Percentiles rank a stretch among this genome's conserved stretches.
Evolutionary conservation across 1,140 invertebrate species (phyloP).

Genomic region (Proctacanthus coquilletti): DNA sequence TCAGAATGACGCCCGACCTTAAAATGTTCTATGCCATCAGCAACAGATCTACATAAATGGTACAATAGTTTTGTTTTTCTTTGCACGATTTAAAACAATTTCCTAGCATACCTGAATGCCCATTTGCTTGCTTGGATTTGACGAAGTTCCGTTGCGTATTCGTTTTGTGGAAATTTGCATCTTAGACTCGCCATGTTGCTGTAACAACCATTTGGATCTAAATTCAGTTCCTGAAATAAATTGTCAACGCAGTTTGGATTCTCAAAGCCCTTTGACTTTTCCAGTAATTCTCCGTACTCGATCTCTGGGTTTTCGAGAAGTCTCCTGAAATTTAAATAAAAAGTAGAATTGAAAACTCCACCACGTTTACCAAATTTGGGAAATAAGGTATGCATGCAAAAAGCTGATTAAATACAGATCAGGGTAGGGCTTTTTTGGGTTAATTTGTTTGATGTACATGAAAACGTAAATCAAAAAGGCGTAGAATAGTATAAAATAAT

Average conservation of each 20-base stretch:
- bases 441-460: too few species aligned
- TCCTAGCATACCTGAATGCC: conserved; percentile 61
- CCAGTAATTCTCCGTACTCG: conserved; percentile 64
- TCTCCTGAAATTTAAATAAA: conserved; percentile 62
- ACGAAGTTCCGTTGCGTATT: conserved; percentile 67
- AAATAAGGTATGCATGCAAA: too few species aligned
- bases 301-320: conserved; percentile 19
- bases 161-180: conserved; percentile 55
- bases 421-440: too few species aligned
- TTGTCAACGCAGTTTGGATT: conserved; percentile 70
- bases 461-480: too few species aligned
- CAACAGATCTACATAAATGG: conserved; percentile 52
- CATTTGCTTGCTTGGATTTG: conserved; percentile 81
- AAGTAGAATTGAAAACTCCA: too few species aligned
- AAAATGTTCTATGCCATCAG: conserved; percentile 86
- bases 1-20: conserved; percentile 79
- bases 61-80: too few species aligned
- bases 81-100: too few species aligned
- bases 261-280: conserved; percentile 72
- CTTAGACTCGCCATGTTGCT: conserved; percentile 57
- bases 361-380: neutral
- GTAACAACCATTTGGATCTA: conserved; percentile 30
- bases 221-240: conserved; percentile 18
- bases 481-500: too few species aligned
- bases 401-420: too few species aligned